Conservation (phyloP, 2,797 vertebrate species). For the Chelonia mydas region DNA sequence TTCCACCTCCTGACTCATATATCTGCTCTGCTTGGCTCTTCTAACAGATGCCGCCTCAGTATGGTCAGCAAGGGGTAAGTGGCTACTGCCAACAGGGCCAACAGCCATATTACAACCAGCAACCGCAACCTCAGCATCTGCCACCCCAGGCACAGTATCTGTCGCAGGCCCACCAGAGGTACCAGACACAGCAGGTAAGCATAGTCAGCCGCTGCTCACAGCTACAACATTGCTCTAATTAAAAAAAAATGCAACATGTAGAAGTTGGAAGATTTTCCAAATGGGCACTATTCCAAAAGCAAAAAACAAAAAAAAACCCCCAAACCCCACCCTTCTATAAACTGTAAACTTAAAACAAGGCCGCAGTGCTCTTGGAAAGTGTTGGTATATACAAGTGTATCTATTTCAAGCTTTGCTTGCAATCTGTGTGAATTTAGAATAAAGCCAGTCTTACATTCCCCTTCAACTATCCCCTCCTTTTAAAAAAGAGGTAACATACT, state of each 20-base stretch:
- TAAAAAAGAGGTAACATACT: neutral
- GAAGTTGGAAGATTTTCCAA: neutral
- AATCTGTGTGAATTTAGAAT: neutral
- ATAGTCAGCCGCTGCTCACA: fast-evolving
- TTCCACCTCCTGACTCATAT: constrained; percentile 42
- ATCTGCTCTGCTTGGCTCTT: constrained; percentile 72
- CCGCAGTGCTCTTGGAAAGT: neutral
- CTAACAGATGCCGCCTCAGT: constrained; percentile 92
- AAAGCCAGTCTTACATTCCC: neutral
- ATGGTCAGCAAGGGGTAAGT: constrained; percentile 87
- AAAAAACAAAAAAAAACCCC: neutral
- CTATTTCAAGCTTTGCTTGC: neutral
- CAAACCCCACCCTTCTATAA: neutral
- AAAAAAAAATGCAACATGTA: neutral
- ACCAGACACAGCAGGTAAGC: constrained; percentile 91
- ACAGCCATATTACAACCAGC: constrained; percentile 93
- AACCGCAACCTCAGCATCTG: constrained; percentile 88
- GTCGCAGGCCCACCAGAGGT: constrained; percentile 86
- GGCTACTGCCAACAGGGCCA: constrained; percentile 92
- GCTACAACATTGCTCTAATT: fast-evolving
- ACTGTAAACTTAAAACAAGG: neutral
- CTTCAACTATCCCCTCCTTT: neutral
- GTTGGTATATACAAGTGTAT: neutral
- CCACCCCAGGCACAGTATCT: constrained; percentile 91
- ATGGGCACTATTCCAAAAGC: neutral